Conservation (phyloP, 1,140 invertebrate genomes). For the Patella vulgata region DNA sequence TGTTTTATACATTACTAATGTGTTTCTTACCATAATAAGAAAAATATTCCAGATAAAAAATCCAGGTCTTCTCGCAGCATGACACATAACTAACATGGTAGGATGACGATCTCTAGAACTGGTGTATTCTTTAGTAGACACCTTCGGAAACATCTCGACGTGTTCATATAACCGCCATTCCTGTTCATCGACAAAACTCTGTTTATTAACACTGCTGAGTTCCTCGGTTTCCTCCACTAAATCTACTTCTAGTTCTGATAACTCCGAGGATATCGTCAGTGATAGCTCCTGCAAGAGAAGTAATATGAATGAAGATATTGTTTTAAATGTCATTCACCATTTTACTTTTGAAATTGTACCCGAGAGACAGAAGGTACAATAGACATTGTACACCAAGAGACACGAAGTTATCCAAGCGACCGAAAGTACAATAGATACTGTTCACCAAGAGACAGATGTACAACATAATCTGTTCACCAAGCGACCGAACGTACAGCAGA, state of each 20-base stretch:
- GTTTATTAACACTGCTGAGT: slow-evolving; percentile 51
- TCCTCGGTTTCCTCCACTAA: slow-evolving; percentile 51
- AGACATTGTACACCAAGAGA: background rate
- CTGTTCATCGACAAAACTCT: slow-evolving; percentile 57
- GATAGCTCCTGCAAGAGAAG: slow-evolving; percentile 47
- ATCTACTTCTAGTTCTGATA: slow-evolving; percentile 39
- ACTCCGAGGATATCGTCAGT: slow-evolving; percentile 48
- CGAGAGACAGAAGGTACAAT: background rate
- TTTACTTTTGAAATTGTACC: background rate
- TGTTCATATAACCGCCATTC: slow-evolving; percentile 55
- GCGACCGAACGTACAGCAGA: too few species aligned
- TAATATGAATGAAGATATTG: background rate
- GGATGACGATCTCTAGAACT: slow-evolving; percentile 30
- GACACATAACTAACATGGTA: slow-evolving; percentile 27
- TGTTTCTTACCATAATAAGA: slow-evolving; percentile 40
- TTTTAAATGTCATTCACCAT: background rate
- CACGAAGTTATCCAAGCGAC: background rate
- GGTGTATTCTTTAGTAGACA: slow-evolving; percentile 37
- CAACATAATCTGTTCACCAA: too few species aligned
- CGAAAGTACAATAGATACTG: background rate
- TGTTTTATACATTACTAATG: too few species aligned
- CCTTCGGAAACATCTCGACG: slow-evolving; percentile 38
- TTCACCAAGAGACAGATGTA: too few species aligned
- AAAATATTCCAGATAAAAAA: slow-evolving; percentile 49
- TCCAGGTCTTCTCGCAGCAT: slow-evolving; percentile 33